phyloP scores from a whole-genome alignment of 1,140 invertebrate species.

The Muscidifurax raptorellus region DNA sequence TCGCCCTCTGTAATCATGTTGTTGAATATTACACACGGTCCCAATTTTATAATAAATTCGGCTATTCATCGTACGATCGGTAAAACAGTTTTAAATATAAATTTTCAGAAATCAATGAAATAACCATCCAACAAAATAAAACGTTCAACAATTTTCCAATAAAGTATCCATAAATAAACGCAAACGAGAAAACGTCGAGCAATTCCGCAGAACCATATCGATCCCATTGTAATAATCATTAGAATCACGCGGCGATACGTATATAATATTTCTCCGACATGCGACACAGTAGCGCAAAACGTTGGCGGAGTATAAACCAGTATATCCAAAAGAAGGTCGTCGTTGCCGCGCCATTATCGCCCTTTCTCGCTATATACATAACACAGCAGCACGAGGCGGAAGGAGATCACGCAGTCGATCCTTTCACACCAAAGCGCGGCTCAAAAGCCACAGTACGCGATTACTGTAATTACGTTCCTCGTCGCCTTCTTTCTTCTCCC shows the following conservation, averaged over 20 bases:
- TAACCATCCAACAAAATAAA: neutral
- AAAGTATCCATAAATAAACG: neutral
- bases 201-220: neutral
- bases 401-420: neutral
- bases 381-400: neutral
- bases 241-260: neutral
- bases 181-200: neutral
- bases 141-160: neutral
- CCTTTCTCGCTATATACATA: neutral
- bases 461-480: slow-evolving; percentile 8
- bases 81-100: no score
- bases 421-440: neutral
- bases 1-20: no score
- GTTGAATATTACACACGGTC: no score
- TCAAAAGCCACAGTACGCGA: neutral
- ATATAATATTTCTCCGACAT: neutral
- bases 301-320: neutral
- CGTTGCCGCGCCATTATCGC: neutral
- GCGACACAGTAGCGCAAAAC: neutral
- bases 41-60: no score
- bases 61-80: no score
- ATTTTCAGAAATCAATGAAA: no score
- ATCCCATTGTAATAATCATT: neutral
- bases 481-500: neutral
- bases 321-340: neutral